Evolutionary conservation across 2,113 vertebrate species (phyloP).

Genomic region (Etheostoma cragini): DNA sequence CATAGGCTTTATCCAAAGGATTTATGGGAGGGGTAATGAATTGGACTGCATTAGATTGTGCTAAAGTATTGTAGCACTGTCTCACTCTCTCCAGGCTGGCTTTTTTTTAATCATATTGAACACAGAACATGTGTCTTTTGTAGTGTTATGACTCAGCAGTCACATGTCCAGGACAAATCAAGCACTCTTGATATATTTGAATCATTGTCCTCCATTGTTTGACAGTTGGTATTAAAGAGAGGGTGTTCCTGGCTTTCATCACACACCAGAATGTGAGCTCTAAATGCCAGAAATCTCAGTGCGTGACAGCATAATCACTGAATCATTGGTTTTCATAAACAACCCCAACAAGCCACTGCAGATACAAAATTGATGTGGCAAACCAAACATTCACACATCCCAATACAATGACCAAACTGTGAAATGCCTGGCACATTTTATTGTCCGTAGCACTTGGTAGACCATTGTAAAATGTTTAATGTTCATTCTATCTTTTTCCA

Average conservation of each 20-base stretch:
- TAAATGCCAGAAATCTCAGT: slow-evolving; percentile 46
- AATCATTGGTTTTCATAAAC: slow-evolving; percentile 24
- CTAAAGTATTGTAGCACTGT: background rate
- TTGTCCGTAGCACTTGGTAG: background rate
- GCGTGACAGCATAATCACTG: slow-evolving; percentile 39
- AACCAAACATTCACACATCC: slow-evolving; percentile 2
- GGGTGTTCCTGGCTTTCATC: slow-evolving; percentile 39
- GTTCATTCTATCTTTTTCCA: background rate
- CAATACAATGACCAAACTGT: background rate
- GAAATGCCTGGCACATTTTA: background rate
- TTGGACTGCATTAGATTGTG: background rate
- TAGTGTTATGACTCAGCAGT: slow-evolving; percentile 13
- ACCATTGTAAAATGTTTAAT: background rate
- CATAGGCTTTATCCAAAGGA: background rate
- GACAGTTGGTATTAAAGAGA: slow-evolving; percentile 18
- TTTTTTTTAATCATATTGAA: slow-evolving; percentile 11
- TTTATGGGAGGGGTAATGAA: background rate
- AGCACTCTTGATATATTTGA: background rate
- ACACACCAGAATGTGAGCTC: slow-evolving; percentile 52
- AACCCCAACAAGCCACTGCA: background rate
- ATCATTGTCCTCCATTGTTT: slow-evolving; percentile 27
- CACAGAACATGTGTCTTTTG: background rate
- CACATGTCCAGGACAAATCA: background rate
- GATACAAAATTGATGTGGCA: slow-evolving; percentile 9
- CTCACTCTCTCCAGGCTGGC: background rate